Evolutionary conservation across 2,797 vertebrate genomes (phyloP), one percentile per base, ranked within the genome.

Genomic region (Coccyzus lansbergi): DNA sequence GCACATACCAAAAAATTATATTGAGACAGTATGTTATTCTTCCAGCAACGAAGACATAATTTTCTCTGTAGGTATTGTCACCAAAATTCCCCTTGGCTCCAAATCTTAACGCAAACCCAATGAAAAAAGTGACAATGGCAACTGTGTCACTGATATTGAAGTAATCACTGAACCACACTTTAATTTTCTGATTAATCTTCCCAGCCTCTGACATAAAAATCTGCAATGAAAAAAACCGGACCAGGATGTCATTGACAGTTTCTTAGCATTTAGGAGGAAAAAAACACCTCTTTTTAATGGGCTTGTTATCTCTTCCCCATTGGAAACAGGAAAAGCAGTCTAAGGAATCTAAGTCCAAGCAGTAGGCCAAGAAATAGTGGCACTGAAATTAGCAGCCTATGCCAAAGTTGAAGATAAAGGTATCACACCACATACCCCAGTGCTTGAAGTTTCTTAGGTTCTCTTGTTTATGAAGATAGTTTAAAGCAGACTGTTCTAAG

Each of bases 1-100:
- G 97, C 97, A 99, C 99, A 94, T 99, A 99, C 99, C 99, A 99
- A 98, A 99, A 99, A 97, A 99, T 99, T 91, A 99, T 99, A 97
- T 99, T 99, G 80, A 99, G 98, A 98, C 99, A 99, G 86, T 99
- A 99, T 40, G 99, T 98, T 25, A 98, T 98, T 97, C 99, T 98
- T 92, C 99, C 99, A 56, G 98, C 97, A 81, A 98, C 68, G 24
- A 98, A 98, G 91, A 98, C 55, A 2, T 97, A 86, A n/a, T 95
- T 98, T 67, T 97, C 85, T 83, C 63, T 93, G 76, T 98, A 97
- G 65, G 97, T 97, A 78, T 97, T 95, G 62, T 97, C 95, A 83
- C 67, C 86, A 94, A 96, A 97, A 90, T 96, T 97, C 60, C 97
- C 97, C 89, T 98, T 98, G 78, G 98, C 97, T 82, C 97, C 99